Evolutionary conservation across 2,113 vertebrate species (phyloP), one percentile per base, ranked within the genome.

Genomic region (Aptenodytes forsteri): DNA sequence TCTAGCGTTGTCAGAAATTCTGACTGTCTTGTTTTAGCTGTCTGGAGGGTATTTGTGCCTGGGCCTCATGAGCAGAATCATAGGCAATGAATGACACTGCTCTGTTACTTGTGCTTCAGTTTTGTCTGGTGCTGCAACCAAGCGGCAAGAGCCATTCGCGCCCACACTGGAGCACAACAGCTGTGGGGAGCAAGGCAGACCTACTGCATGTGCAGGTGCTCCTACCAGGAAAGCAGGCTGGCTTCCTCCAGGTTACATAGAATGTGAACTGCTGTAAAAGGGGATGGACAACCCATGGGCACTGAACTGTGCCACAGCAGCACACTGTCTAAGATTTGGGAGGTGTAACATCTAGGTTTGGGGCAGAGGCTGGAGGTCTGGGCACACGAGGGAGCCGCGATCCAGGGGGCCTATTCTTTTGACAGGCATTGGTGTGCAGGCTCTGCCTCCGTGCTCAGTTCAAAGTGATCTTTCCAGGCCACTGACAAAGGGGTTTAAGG

Each of bases 301-400:
- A 3, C 8, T 44, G 54, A 62, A 30, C 13, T 19, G 13, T 62
- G 34, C 6, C 13, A 10, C 36, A 64, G 13, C 21, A 75, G 19
- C 10, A 40, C 36, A 11, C 11, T 26, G 21, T 18, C 29, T 36
- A 59, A 52, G 30, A 29, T 4, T 1, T 70, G 16, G 22, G 18
- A 62, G 29, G 11, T 64, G 13, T 42, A 58, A 75, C 25, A 54
- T 4, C 1, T 29, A 52, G 20, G 58, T 76, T 7, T 36, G 16
- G 14, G 14, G 3, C 2, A 3, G 3, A 5, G 2, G 26, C 4
- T n/a, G 36, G 17, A 73, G 9, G 29, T 65, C 40, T 34, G 30
- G 5, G 4, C 9, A 18, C 13, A 46, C 0, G 0, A 62, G 2
- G 4, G 3, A 56, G 3, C 5, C 22, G 32, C 0, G 0, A 8